phyloP scores from a whole-genome alignment of 1,140 invertebrate species.

The Contarinia nasturtii region DNA sequence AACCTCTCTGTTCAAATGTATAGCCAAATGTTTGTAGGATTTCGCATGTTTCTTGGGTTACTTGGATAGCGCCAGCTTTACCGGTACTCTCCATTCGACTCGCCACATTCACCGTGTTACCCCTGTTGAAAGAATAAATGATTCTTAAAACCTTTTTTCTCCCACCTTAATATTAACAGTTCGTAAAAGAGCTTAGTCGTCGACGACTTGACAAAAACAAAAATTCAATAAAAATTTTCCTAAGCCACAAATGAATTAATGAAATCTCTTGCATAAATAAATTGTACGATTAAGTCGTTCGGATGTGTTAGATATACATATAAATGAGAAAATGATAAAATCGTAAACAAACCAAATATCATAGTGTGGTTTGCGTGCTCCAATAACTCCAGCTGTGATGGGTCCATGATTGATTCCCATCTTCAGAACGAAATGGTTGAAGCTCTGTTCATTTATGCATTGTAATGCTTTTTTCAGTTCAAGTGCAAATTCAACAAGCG shows the following conservation, averaged over 20 bases:
- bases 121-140: no score
- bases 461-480: constrained; percentile 76
- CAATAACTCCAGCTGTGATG: constrained; percentile 87
- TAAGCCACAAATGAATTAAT: no score
- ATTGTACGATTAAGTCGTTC: background rate
- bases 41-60: constrained; percentile 76
- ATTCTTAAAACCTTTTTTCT: no score
- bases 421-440: constrained; percentile 86
- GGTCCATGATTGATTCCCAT: constrained; percentile 93
- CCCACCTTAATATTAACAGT: no score
- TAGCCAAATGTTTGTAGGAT: constrained; percentile 77
- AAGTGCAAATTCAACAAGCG: constrained; percentile 76
- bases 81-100: constrained; percentile 94
- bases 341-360: no score
- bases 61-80: constrained; percentile 86
- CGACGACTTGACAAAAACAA: background rate
- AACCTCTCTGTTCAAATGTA: constrained; percentile 74
- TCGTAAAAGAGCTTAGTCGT: no score
- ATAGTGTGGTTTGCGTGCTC: constrained; percentile 85
- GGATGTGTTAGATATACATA: background rate
- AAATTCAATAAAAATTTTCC: background rate
- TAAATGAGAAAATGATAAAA: no score
- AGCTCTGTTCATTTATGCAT: constrained; percentile 84
- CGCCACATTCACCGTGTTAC: constrained; percentile 90
- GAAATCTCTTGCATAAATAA: no score